Evolutionary conservation across 2,888 invertebrate genomes (phyloP), one percentile per base, ranked within the genome.

Genomic region (Isotomurus palustris): DNA sequence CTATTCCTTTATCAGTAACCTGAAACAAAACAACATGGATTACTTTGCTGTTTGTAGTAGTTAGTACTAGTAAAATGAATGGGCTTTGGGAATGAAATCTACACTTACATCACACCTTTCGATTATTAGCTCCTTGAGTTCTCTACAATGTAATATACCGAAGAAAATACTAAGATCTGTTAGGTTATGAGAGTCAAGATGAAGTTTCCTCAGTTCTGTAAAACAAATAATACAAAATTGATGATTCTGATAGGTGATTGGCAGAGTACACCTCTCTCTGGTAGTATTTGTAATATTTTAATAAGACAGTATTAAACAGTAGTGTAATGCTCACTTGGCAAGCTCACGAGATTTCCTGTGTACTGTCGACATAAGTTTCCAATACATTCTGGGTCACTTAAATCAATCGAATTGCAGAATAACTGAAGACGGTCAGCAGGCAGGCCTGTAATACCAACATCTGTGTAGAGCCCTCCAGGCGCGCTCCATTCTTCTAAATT

Each of bases 1-100:
- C 61, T 27, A 64, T 64, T 3, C 61, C 61, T n/a, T 56, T 52
- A 47, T 64, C 64, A 27, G 64, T 64, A 14, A 64, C 47, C 64
- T 64, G 28, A 8, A 32, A 32, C 32, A 32, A 32, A 14, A 10
- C 32, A 32, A 32, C n/a, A n/a, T 32, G 32, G 32, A 32, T 32
- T 10, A 32, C 14, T 10, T 32, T 32, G 14, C 8, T 32, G 32
- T 8, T 32, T 10, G 8, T 8, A 10, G 32, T 10, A 10, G 32
- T 8, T 32, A 32, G 32, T 32, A n/a, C n/a, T 32, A 32, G 32
- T 32, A 10, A 32, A 14, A 10, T 32, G 14, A 10, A 32, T 32
- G 14, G 32, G 32, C 32, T 10, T n/a, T n/a, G n/a, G n/a, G 32
- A 10, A 32, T 32, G 32, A 32, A 32, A 32, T 32, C 8, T 32